Percentiles rank a stretch among this genome's conserved stretches.
These are phyloP conservation scores for Otis tarda DNA, from an alignment of 2,113 vertebrate genomes.

Conservation along the genomic window DNA sequence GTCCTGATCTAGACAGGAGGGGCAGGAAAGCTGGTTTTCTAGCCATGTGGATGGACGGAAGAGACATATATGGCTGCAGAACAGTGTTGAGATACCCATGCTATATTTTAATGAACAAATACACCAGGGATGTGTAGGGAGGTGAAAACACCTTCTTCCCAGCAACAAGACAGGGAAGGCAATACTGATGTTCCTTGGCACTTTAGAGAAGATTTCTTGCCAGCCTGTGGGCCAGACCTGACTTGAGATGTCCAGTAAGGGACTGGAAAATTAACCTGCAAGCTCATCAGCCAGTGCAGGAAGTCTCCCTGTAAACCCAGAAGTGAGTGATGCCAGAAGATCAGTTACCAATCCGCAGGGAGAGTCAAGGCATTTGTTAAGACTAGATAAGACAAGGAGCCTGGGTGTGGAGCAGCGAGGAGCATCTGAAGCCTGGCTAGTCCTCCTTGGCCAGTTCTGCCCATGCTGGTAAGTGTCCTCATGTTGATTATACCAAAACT, in stretches of 20 bases:
- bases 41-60: background rate
- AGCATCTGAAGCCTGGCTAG: background rate
- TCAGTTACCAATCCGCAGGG: background rate
- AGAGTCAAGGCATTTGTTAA: background rate
- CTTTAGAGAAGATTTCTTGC: background rate
- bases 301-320: background rate
- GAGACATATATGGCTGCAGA: background rate
- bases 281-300: background rate
- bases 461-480: background rate
- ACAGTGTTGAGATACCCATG: background rate
- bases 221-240: background rate
- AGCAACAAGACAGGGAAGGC: background rate
- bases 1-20: background rate
- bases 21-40: background rate
- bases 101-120: background rate
- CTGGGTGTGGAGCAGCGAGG: background rate
- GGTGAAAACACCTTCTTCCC: background rate
- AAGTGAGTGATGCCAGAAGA: background rate
- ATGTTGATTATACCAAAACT: background rate
- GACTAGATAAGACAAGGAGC: background rate
- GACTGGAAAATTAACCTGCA: background rate
- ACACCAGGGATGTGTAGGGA: background rate
- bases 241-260: background rate
- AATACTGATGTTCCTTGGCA: background rate
- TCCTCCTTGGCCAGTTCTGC: background rate